A percentile compares a stretch with the other conserved stretches of the same genome.
Conservation (phyloP, 1,140 invertebrate genomes). For the Neelides sp. region DNA sequence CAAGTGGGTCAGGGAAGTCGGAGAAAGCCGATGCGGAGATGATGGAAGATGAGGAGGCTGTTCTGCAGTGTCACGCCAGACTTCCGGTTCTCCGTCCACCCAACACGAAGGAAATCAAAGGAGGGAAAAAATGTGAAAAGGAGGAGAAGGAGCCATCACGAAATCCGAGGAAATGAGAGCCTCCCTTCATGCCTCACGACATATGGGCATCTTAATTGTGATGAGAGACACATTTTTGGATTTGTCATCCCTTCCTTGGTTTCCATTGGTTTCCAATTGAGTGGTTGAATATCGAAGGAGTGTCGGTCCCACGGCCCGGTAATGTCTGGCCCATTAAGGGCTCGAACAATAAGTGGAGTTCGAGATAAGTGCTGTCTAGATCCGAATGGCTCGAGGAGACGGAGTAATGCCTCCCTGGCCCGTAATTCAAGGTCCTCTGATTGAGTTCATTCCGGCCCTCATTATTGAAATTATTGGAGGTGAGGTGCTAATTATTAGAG, state of each 20-base stretch:
- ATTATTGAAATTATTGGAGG: slow-evolving; percentile 22
- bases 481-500: slow-evolving; percentile 20
- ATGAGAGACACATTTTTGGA: slow-evolving; percentile 30
- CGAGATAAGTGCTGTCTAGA: too few species aligned
- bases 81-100: background rate
- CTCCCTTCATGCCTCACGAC: slow-evolving; percentile 25
- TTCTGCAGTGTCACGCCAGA: too few species aligned
- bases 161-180: slow-evolving; percentile 22
- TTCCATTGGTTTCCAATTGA: too few species aligned
- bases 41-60: too few species aligned
- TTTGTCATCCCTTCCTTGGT: slow-evolving; percentile 32
- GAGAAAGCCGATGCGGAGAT: background rate
- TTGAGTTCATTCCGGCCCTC: slow-evolving; percentile 16
- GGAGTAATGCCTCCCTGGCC: too few species aligned
- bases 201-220: slow-evolving; percentile 29
- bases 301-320: too few species aligned
- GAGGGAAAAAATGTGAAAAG: slow-evolving; percentile 3
- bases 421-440: slow-evolving; percentile 1
- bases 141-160: slow-evolving; percentile 26
- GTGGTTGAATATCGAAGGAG: too few species aligned
- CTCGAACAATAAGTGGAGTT: too few species aligned
- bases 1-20: too few species aligned
- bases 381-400: too few species aligned
- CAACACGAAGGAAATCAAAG: background rate
- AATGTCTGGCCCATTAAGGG: too few species aligned